A percentile compares a stretch with the other conserved stretches of the same genome.
phyloP scores from a whole-genome alignment of 2,888 invertebrate genomes.

The Tricholauxania praeusta region DNA sequence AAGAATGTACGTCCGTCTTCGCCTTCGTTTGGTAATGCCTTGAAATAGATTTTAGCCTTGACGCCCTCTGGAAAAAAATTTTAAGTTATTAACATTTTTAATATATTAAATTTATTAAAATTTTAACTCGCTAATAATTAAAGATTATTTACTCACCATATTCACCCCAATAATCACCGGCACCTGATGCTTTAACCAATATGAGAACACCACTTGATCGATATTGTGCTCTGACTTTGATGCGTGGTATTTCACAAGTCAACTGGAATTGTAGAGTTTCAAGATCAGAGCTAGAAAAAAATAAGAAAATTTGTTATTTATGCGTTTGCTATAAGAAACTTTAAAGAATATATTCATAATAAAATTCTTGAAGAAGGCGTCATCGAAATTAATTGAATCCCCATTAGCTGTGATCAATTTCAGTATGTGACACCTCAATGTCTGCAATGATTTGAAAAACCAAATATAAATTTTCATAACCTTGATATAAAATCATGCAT shows the following conservation, averaged over 20 bases:
- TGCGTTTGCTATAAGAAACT: too few species aligned
- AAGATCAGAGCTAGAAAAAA: slow-evolving; percentile 75
- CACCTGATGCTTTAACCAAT: slow-evolving; percentile 84
- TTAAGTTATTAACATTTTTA: slow-evolving; percentile 1
- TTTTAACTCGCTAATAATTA: neutral
- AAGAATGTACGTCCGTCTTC: slow-evolving; percentile 77
- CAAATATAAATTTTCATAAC: slow-evolving; percentile 42
- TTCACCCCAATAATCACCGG: slow-evolving; percentile 91
- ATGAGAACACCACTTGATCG: slow-evolving; percentile 84
- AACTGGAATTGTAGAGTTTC: slow-evolving; percentile 85
- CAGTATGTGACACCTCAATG: slow-evolving; percentile 27
- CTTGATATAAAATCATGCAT: slow-evolving; percentile 45
- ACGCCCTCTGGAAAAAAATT: slow-evolving; percentile 75
- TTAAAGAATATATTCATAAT: neutral
- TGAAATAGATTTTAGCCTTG: slow-evolving; percentile 86
- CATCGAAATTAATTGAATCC: neutral
- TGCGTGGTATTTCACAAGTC: slow-evolving; percentile 83
- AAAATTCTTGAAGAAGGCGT: neutral
- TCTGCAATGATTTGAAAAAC: neutral
- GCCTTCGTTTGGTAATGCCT: slow-evolving; percentile 74
- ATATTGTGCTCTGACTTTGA: slow-evolving; percentile 83
- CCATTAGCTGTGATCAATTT: neutral
- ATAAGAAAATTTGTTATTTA: too few species aligned
- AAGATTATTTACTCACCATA: slow-evolving; percentile 73
- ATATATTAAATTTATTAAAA: too few species aligned